Conservation (phyloP, 2,888 invertebrate species). For the Anoplius nigerrimus region DNA sequence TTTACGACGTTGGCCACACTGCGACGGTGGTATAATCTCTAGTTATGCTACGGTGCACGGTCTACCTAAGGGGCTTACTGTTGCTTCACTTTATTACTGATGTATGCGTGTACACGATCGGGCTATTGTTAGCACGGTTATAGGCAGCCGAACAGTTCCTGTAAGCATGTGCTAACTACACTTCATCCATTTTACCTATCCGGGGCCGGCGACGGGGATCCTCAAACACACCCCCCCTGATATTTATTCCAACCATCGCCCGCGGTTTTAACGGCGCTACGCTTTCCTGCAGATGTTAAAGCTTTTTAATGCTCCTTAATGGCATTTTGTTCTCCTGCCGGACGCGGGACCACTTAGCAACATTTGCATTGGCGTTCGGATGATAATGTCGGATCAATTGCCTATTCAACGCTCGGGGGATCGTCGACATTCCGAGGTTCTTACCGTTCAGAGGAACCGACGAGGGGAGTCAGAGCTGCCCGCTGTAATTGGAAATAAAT, state of each 20-base stretch:
- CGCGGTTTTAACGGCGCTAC: conserved; percentile 57
- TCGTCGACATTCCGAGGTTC: neutral
- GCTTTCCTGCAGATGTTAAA: conserved; percentile 44
- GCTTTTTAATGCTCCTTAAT: conserved; percentile 56
- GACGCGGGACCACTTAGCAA: conserved; percentile 42
- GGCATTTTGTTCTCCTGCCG: conserved; percentile 25
- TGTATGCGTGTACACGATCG: conserved; percentile 64
- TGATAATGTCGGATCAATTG: conserved; percentile 6
- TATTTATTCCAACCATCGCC: conserved; percentile 65
- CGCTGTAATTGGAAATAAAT: conserved; percentile 1
- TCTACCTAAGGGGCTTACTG: conserved; percentile 55
- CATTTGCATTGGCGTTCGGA: conserved; percentile 46
- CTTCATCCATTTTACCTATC: conserved; percentile 49
- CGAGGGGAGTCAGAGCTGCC: neutral
- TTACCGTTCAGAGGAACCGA: neutral
- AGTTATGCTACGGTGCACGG: conserved; percentile 44
- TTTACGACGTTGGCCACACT: conserved; percentile 35
- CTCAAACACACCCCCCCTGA: conserved; percentile 49
- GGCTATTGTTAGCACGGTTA: conserved; percentile 47
- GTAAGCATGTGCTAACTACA: conserved; percentile 51
- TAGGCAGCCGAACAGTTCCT: conserved; percentile 41
- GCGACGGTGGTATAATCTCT: conserved; percentile 49
- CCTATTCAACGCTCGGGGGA: neutral
- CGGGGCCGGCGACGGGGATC: conserved; percentile 28
- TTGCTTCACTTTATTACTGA: conserved; percentile 58